Evolutionary conservation across 2,888 invertebrate species (phyloP).

Genomic region (Nebria salina): DNA sequence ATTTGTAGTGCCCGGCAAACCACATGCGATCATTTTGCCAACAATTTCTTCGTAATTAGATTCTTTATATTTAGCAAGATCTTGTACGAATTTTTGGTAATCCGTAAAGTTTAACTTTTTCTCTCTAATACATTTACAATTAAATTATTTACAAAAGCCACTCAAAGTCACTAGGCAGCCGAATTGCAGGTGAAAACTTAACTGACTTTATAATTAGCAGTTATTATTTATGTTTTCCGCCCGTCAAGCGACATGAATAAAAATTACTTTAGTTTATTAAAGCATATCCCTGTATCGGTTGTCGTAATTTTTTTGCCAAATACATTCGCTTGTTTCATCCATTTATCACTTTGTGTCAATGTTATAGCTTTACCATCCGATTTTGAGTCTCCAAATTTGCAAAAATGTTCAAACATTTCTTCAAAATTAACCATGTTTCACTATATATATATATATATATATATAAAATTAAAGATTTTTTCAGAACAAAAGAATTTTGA

Average conservation of each 20-base stretch:
- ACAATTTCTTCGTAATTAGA: slow-evolving; percentile 78
- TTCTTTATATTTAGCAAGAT: slow-evolving; percentile 81
- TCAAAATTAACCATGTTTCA: not conserved
- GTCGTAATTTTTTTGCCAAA: slow-evolving; percentile 81
- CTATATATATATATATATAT: no score
- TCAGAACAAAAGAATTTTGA: not conserved
- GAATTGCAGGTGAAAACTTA: no score
- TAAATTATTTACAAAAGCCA: no score
- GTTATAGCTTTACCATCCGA: slow-evolving; percentile 87
- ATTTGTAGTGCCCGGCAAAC: slow-evolving; percentile 71
- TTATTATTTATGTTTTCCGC: no score
- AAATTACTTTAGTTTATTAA: slow-evolving; percentile 83
- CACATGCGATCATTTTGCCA: slow-evolving; percentile 79
- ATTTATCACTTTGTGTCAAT: slow-evolving; percentile 90
- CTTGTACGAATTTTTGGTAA: slow-evolving; percentile 76
- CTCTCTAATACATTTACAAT: slow-evolving; percentile 50
- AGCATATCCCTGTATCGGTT: slow-evolving; percentile 89
- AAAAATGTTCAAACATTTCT: slow-evolving; percentile 75
- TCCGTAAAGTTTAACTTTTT: slow-evolving; percentile 55
- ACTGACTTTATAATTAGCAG: no score
- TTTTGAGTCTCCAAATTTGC: slow-evolving; percentile 87
- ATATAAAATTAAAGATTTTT: not conserved
- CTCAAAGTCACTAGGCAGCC: no score
- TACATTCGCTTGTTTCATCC: slow-evolving; percentile 91
- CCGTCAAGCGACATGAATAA: no score